Evolutionary conservation across 64 coral and sea anemone genomes (phyloP), one percentile per base, ranked within the genome.

Genomic region (Astreopora myriophthalma): DNA sequence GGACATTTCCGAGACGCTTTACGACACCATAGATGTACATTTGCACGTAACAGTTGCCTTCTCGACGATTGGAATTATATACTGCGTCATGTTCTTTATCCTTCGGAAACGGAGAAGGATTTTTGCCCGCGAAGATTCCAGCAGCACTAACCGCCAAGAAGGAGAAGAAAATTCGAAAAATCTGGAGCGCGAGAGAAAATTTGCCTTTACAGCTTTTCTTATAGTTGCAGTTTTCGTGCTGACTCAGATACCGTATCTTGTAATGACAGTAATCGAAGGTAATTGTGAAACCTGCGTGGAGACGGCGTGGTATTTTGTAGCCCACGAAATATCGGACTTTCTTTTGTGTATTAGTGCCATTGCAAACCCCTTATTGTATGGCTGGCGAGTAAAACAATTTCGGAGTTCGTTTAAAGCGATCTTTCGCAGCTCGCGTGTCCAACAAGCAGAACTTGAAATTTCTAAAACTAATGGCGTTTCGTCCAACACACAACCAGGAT

Each of bases 171-270:
- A 46, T 11, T 46, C 11, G 42, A 46, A 46, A 46, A 46, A 46
- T 46, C 42, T 46, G 42, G 11, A 46, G 11, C 42, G 42, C 42
- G 42, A 46, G 11, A 46, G 42, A 46, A 11, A 46, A 46, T 30
- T 87, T 44, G 40, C 38, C 34, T 73, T 8, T 48, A 88, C 86
- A 28, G 70, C 86, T 22, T 85, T 85, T 85, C 82, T 85, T 34
- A 38, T 85, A 69, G 27, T 39, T 37, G 24, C 66, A 0, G 29
- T 88, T 31, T 75, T 88, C 13, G 23, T 88, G 3, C 26, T 88
- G 17, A 30, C 85, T 8, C 73, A 72, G 70, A 24, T 87, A 29
- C 85, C 85, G 14, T 87, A 87, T 55, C 31, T 28, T 20, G 29
- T 87, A 12, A 52, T 52, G 28, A 30, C 57, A 87, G 57, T 33